Conservation (phyloP, 2,888 invertebrate species). For the Zonitis immaculata region DNA sequence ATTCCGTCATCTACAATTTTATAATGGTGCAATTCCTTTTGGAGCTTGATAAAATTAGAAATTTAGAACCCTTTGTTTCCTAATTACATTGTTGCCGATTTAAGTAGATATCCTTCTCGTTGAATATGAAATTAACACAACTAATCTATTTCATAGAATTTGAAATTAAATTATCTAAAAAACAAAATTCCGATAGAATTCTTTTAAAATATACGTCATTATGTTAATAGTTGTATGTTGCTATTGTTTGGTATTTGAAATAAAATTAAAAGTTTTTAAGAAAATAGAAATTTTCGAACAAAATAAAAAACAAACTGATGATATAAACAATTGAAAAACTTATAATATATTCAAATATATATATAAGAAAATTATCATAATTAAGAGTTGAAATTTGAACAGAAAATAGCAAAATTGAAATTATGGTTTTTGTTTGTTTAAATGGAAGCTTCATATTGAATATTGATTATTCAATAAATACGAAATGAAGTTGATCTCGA, state of each 20-base stretch:
- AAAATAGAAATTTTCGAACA: neutral
- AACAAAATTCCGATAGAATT: neutral
- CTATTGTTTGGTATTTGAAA: neutral
- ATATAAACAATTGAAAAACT: no score
- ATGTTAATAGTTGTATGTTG: neutral
- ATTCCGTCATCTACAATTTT: neutral
- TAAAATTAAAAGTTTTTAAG: neutral
- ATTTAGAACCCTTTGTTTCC: constrained; percentile 15
- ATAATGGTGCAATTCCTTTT: neutral
- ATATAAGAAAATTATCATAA: neutral
- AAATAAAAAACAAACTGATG: neutral
- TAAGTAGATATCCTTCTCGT: constrained; percentile 15
- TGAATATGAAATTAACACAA: constrained; percentile 6
- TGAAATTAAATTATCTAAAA: constrained; percentile 6
- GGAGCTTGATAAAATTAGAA: constrained; percentile 18
- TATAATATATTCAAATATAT: neutral
- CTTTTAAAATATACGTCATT: no score
- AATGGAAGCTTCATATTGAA: neutral
- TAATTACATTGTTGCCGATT: constrained; percentile 16
- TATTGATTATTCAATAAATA: neutral
- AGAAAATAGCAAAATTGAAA: neutral
- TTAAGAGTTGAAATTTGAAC: neutral
- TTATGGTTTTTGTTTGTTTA: no score
- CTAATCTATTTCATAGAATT: constrained; percentile 6
- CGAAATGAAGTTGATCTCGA: neutral